Evolutionary conservation across 2,797 vertebrate species (phyloP), one percentile per base, ranked within the genome.

Genomic region (Lepus oiostolus): DNA sequence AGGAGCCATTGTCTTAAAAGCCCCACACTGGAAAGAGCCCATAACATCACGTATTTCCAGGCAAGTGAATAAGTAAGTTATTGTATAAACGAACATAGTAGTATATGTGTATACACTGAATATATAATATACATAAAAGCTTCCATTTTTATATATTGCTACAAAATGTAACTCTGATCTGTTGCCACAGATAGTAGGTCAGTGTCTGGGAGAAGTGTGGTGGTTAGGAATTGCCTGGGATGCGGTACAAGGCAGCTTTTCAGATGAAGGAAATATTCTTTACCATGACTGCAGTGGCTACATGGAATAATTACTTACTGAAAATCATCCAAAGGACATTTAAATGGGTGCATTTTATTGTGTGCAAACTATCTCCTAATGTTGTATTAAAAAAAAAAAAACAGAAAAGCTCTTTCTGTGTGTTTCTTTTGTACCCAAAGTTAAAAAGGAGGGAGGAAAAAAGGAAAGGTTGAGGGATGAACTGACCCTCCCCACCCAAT

Each of bases 371-470:
- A 3, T 9, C 17, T 62, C 35, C 88, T 75, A 30, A 28, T 42
- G 12, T 4, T 19, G 79, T 17, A 28, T 81, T 70, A 60, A 92
- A 82, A 21, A 9, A 13, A 12, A 30, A 22, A 38, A 63, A 26
- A 42, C 2, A 54, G 21, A 26, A 79, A 91, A 91, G 5, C 7
- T 38, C 28, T 68, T 83, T 90, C 10, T 89, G 4, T 71, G 50
- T 74, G 65, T 83, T 93, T 14, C 35, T 52, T 93, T 79, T 86
- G 16, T 16, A 63, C 6, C 93, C 75, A 47, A 90, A 84, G 70
- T 60, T 21, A 62, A 88, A 83, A 58, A 5, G 16, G 6, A 79
- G 13, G 1, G 14, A 94, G 14, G 13, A 16, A 77, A 88, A 76
- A 76, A 67, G 60, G 10, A 90, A 93, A 50, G 3, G 7, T 16